Base-by-base conservation (phyloP, 2,888 invertebrate genomes). In the Oligia latruncula region DNA sequence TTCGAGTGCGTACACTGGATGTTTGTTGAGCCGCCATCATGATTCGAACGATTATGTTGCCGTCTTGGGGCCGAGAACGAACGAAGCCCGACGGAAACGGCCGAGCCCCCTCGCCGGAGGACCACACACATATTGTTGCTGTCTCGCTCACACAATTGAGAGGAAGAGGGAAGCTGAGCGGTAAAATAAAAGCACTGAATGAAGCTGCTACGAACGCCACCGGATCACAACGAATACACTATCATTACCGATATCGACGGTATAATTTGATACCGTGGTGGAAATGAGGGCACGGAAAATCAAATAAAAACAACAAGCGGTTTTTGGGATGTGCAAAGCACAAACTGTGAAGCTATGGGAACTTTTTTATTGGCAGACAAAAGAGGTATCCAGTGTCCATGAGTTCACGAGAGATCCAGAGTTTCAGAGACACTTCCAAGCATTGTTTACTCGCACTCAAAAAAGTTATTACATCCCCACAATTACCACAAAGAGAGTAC, bases 21-120 rank as follows among this genome's bases (percentile, higher is more conserved):
- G 96, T 96, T 97, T 96, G 95, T 96, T 92, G 94, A 95, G 95
- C 97, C 96, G 97, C 97, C 97, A 97, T 97, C 93, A 95, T 95
- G 95, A 93, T 96, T 96, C 94, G 94, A 93, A 92, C 94, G 93
- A 94, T 95, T 94, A 95, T 95, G 96, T 96, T 96, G 96, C 94
- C 96, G 95, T 93, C 95, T 95, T 95, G 96, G 90, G 90, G 86
- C 91, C 96, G 96, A 94, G 90, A 84, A 83, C 85, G 82, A 80
- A 93, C 97, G 97, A 97, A 88, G 79, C 81, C 77, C 83, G 83
- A 85, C 97, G 97, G 91, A 93, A 90, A 91, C 77, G 81, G 80
- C 93, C 96, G 96, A 96, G 89, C 90, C 84, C 81, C 87, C 88
- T 90, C 89, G 92, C 92, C 92, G 78, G 89, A 92, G 94, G 97